Conservation (phyloP, 2,797 vertebrate genomes). For the Podarcis siculus region DNA sequence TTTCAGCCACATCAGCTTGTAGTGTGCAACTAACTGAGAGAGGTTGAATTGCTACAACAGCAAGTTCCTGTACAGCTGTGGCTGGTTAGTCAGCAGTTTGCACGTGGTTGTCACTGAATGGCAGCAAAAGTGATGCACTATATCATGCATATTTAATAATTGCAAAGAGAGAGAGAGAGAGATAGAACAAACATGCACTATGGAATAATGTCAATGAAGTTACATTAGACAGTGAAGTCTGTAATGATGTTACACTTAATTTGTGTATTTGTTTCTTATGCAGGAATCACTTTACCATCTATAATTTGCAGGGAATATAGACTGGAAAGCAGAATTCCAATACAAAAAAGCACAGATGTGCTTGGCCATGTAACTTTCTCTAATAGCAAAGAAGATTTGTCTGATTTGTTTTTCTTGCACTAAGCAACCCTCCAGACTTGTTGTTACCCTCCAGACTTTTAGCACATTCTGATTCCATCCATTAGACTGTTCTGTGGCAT, state of each 20-base stretch:
- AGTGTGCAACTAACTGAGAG: conserved; percentile 39
- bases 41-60: conserved; percentile 53
- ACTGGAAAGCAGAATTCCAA: neutral
- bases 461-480: conserved; percentile 44
- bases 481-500: neutral
- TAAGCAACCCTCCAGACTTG: neutral
- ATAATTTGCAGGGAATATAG: neutral
- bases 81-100: conserved; percentile 64
- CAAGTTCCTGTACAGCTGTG: conserved; percentile 49
- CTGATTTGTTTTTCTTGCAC: conserved; percentile 37
- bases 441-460: neutral
- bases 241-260: neutral
- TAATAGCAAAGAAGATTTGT: neutral
- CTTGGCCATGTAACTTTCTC: conserved; percentile 20
- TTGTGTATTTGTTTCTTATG: neutral
- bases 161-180: conserved; percentile 12
- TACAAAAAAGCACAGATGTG: neutral
- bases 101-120: conserved; percentile 21
- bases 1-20: conserved; percentile 51
- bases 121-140: conserved; percentile 43
- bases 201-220: conserved; percentile 29
- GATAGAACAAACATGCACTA: conserved; percentile 39
- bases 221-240: neutral
- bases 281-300: neutral
- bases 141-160: conserved; percentile 65